phyloP scores from a whole-genome alignment of 2,113 vertebrate genomes.

The Prinia subflava region DNA sequence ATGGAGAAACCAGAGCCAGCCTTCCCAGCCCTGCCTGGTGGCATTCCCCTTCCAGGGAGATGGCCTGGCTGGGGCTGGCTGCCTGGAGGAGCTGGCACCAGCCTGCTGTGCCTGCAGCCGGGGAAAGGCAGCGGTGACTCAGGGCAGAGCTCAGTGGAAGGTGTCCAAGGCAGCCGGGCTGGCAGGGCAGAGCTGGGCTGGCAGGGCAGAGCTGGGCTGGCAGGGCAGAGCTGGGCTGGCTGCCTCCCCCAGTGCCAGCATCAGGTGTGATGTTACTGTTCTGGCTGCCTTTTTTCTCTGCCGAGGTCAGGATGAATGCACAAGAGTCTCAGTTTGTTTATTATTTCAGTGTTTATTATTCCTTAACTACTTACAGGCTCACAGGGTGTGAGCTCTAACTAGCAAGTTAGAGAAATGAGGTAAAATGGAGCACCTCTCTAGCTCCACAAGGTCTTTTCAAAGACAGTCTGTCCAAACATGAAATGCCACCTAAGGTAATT shows the following conservation, averaged over 20 bases:
- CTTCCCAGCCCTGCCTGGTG: background rate
- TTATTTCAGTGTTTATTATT: background rate
- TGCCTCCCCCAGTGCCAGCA: background rate
- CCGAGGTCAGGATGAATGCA: background rate
- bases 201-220: background rate
- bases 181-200: background rate
- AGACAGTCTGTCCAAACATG: background rate
- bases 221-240: too few relatives aligned
- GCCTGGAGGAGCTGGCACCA: background rate
- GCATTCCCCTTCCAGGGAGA: background rate
- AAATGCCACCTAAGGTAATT: background rate
- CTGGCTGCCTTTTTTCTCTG: background rate
- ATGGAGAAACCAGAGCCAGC: background rate
- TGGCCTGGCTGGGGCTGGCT: background rate
- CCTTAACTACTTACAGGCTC: background rate
- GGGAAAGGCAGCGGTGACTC: background rate
- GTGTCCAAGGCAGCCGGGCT: background rate
- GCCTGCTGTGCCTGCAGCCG: background rate
- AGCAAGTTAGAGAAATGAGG: background rate
- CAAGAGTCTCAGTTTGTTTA: background rate
- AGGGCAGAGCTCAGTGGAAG: background rate
- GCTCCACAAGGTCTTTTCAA: background rate
- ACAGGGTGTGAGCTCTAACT: background rate
- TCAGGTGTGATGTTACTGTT: background rate
- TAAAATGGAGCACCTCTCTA: background rate